These are phyloP conservation scores for Diarsia dahlii DNA, from an alignment of 2,888 invertebrate species.

Conservation along the genomic window DNA sequence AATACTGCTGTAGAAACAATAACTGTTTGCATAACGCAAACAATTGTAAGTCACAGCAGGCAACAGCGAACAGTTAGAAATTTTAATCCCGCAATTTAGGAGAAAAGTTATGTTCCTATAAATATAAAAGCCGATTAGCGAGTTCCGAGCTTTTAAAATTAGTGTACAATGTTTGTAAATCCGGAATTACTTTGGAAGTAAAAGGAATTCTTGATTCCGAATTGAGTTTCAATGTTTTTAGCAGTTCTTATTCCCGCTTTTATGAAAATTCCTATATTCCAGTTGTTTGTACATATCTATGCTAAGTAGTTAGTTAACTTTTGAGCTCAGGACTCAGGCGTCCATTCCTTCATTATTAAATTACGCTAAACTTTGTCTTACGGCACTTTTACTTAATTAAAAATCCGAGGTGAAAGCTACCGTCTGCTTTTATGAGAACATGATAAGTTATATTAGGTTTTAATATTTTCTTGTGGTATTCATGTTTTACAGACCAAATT, in stretches of 20 bases:
- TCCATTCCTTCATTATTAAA: constrained; percentile 63
- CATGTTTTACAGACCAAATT: constrained; percentile 15
- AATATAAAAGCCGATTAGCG: constrained; percentile 54
- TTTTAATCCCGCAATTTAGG: constrained; percentile 35
- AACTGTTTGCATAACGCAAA: constrained; percentile 28
- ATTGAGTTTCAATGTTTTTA: constrained; percentile 42
- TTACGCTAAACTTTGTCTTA: constrained; percentile 59
- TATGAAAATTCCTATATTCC: constrained; percentile 45
- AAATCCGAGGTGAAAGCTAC: constrained; percentile 57
- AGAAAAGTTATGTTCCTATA: constrained; percentile 48
- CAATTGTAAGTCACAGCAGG: constrained; percentile 27
- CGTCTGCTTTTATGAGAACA: constrained; percentile 52
- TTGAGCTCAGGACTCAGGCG: constrained; percentile 38
- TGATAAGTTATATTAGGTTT: constrained; percentile 49
- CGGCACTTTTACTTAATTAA: constrained; percentile 64
- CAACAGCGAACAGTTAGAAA: constrained; percentile 35
- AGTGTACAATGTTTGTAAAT: constrained; percentile 48
- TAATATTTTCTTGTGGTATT: constrained; percentile 38
- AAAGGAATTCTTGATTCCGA: constrained; percentile 46
- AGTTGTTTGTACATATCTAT: constrained; percentile 51
- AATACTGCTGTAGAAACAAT: constrained; percentile 23
- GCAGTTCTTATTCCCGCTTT: constrained; percentile 29
- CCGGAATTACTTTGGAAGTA: constrained; percentile 44
- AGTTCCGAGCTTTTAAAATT: constrained; percentile 57
- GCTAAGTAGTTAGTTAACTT: constrained; percentile 57